Conservation (phyloP, 1,140 invertebrate species). For the Belonocnema kinseyi region DNA sequence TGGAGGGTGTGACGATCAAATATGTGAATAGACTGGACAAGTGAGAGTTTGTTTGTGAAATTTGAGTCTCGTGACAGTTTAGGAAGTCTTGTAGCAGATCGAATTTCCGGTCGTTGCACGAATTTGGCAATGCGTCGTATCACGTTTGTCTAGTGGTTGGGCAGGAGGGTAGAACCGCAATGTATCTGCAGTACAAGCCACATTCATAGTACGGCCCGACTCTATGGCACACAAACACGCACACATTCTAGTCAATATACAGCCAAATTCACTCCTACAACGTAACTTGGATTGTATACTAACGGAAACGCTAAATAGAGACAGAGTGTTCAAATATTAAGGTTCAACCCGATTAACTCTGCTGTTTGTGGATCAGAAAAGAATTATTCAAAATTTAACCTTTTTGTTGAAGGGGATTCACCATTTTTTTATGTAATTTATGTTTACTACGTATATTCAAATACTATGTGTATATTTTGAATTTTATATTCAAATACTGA, state of each 20-base stretch:
- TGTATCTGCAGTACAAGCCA: slow-evolving; percentile 66
- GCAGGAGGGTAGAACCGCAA: slow-evolving; percentile 60
- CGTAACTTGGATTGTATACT: not conserved
- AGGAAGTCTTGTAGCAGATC: slow-evolving; percentile 32
- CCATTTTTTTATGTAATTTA: no score
- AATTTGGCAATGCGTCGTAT: slow-evolving; percentile 62
- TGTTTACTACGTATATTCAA: no score
- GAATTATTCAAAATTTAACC: not conserved
- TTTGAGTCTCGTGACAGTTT: slow-evolving; percentile 25
- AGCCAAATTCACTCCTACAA: slow-evolving; percentile 20
- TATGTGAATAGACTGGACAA: not conserved
- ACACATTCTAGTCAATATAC: slow-evolving; percentile 29
- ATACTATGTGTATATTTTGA: no score
- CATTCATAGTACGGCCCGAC: slow-evolving; percentile 51
- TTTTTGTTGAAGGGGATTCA: no score
- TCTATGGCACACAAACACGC: slow-evolving; percentile 45
- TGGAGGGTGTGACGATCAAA: no score
- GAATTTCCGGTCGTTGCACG: slow-evolving; percentile 55
- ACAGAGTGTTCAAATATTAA: slow-evolving; percentile 34
- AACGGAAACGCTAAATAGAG: slow-evolving; percentile 20
- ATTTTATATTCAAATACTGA: no score
- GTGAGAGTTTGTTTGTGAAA: not conserved
- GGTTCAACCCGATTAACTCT: slow-evolving; percentile 31
- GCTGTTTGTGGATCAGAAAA: not conserved
- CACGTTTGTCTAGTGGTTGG: slow-evolving; percentile 47